Evolutionary conservation across 2,113 vertebrate genomes (phyloP), one percentile per base, ranked within the genome.

Genomic region (Hippopotamus amphibius): DNA sequence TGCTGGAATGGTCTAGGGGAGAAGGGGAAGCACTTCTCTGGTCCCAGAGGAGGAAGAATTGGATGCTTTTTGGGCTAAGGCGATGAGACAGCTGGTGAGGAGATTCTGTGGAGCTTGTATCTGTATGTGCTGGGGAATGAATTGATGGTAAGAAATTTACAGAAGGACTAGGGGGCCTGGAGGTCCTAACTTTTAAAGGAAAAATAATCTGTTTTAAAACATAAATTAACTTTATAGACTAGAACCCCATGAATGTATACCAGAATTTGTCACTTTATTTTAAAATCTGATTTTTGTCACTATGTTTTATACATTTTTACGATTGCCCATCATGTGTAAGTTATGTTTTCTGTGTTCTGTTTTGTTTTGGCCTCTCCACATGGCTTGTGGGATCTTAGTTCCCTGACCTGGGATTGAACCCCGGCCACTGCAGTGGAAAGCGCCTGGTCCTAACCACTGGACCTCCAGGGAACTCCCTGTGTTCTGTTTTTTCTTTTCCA

Each of bases 161-260:
- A 61, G 81, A 66, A 82, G 48, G 69, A 80, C n/a, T 71, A 37
- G 46, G 24, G n/a, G 17, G 57, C 19, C 80, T 21, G 48, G 61
- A 21, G 17, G 66, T 55, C 41, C 21, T 85, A 53, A 92, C 14
- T 50, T 84, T 90, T 93, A 53, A 93, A 71, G 66, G 46, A 91
- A 72, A 91, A 92, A 22, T 43, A 61, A 53, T 87, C 65, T 80
- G n/a, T 74, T 96, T 91, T 83, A 88, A 93, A 92, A 84, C 46
- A 33, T 57, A 65, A 65, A 30, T 89, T 59, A 74, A 41, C 71
- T 48, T 92, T 37, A 72, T 90, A 72, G 85, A 55, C 21, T 80
- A 86, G 55, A 86, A 53, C 50, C 15, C 24, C 26, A 59, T 85
- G 85, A 43, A 30, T 72, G 33, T 74, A 74, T 41, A 59, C 13